These are phyloP conservation scores for Actias luna DNA, from an alignment of 2,888 invertebrate genomes.

Conservation along the genomic window DNA sequence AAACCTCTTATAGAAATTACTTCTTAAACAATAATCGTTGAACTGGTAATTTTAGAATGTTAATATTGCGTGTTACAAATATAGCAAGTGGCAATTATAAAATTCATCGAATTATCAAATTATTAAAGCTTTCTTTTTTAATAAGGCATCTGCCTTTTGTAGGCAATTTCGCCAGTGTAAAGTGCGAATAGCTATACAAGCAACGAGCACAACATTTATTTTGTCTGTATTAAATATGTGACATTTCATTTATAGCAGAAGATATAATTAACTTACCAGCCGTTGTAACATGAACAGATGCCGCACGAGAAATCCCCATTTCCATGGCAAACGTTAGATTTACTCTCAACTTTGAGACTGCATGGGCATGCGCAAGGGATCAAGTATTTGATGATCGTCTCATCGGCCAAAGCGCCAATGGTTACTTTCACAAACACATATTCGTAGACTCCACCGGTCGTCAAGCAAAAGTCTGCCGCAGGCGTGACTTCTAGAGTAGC, in stretches of 20 bases:
- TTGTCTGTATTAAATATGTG: no score
- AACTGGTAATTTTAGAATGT: no score
- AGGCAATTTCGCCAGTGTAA: no score
- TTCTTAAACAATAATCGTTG: no score
- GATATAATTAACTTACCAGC: constrained; percentile 50
- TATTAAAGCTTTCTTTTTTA: no score
- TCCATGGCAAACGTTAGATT: constrained; percentile 62
- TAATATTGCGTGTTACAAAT: no score
- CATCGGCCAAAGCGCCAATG: constrained; percentile 40
- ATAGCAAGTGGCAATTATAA: no score
- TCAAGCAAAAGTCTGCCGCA: constrained; percentile 45
- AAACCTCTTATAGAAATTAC: no score
- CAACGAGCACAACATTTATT: no score
- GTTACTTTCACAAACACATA: constrained; percentile 41
- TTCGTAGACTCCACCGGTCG: constrained; percentile 38
- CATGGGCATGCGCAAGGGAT: constrained; percentile 67
- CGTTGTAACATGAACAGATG: constrained; percentile 79
- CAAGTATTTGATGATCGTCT: constrained; percentile 45
- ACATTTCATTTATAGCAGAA: background rate
- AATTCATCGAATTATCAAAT: no score
- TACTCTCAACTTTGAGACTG: constrained; percentile 43
- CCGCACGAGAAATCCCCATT: constrained; percentile 83
- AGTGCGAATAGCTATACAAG: no score
- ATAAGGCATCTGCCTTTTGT: no score
- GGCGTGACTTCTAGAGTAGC: constrained; percentile 37